phyloP scores from a whole-genome alignment of 2,113 vertebrate genomes.

The Prinia subflava region DNA sequence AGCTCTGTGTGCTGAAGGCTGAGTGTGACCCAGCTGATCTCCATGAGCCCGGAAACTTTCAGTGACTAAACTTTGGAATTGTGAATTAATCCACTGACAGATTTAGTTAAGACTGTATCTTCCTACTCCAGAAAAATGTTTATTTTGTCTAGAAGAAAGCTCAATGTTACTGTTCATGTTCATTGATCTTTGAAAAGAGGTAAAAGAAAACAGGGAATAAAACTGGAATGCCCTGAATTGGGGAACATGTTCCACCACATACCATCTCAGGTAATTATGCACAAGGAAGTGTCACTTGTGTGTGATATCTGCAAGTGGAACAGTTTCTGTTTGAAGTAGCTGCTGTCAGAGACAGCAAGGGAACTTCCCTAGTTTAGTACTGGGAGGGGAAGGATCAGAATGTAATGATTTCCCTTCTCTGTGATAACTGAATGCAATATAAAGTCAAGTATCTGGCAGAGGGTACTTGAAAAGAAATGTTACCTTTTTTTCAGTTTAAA shows the following conservation, averaged over 20 bases:
- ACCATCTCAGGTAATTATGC: not conserved
- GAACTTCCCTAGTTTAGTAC: not conserved
- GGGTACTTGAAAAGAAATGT: not conserved
- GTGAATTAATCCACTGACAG: not conserved
- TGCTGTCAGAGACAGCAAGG: not conserved
- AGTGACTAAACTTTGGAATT: not conserved
- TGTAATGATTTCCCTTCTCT: not conserved
- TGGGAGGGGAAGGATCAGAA: not conserved
- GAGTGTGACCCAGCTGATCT: not conserved
- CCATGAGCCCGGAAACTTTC: not conserved
- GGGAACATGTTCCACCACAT: slow-evolving; percentile 18
- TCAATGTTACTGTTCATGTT: not conserved
- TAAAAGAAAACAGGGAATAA: not conserved
- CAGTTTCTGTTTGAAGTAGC: not conserved
- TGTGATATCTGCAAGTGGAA: not conserved
- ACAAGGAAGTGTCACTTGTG: not conserved
- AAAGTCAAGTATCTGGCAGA: not conserved
- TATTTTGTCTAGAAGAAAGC: not conserved
- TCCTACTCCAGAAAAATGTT: not conserved
- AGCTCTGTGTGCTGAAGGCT: not conserved
- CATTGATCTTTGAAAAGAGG: not conserved
- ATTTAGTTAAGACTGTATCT: not conserved
- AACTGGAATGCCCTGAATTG: not conserved
- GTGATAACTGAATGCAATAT: not conserved
- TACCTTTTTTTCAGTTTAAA: not conserved